Evolutionary conservation across 1,140 invertebrate species (phyloP).

Genomic region (Saccostrea echinata): DNA sequence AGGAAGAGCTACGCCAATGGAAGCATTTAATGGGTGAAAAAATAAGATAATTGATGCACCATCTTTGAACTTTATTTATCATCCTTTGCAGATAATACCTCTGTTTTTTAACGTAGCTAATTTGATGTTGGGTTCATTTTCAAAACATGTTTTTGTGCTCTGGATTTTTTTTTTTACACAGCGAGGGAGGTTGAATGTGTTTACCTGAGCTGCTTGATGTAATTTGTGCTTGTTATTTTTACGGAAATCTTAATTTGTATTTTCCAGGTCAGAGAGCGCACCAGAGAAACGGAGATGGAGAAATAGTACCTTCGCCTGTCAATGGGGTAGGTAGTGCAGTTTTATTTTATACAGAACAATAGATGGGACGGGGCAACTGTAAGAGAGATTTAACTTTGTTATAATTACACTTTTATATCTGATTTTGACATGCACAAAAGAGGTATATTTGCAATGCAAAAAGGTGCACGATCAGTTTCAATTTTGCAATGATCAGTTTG

Average conservation of each 20-base stretch:
- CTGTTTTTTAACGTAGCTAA: constrained; percentile 2
- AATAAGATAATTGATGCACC: background rate
- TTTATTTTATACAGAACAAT: constrained; percentile 2
- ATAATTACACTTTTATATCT: constrained; percentile 2
- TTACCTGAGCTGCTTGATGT: constrained; percentile 17
- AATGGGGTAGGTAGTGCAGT: constrained; percentile 31
- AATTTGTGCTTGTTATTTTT: background rate
- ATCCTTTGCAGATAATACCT: background rate
- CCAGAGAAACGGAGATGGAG: constrained; percentile 20
- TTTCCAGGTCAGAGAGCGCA: constrained; percentile 29
- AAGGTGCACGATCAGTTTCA: background rate
- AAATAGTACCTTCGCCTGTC: constrained; percentile 14
- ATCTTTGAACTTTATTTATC: background rate
- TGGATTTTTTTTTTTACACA: background rate
- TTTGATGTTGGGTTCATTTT: background rate
- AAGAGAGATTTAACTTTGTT: background rate
- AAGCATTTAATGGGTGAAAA: background rate
- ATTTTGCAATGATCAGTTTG: background rate
- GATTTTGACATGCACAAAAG: background rate
- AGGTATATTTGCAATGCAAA: background rate
- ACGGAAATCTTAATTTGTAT: constrained; percentile 25
- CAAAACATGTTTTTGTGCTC: constrained; percentile 1
- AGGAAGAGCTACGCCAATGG: background rate
- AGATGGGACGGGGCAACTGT: background rate
- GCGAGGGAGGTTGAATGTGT: constrained; percentile 1